phyloP scores from a whole-genome alignment of 2,888 invertebrate genomes.

The Papilio gigon region DNA sequence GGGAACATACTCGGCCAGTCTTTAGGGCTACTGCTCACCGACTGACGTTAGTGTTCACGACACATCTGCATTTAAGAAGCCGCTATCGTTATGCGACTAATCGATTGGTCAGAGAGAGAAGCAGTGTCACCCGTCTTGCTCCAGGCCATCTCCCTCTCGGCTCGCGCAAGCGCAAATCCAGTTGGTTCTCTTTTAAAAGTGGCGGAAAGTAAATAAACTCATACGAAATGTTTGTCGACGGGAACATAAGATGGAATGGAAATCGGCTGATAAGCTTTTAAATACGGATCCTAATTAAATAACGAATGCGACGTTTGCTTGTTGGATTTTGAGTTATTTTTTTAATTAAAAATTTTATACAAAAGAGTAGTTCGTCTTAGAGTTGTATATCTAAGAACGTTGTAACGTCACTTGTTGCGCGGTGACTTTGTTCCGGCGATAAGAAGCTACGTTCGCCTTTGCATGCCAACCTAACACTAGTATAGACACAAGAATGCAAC shows the following conservation, averaged over 20 bases:
- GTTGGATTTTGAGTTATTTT: conserved; percentile 35
- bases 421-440: conserved; percentile 72
- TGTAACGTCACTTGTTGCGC: conserved; percentile 78
- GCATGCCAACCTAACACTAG: conserved; percentile 60
- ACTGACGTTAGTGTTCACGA: conserved; percentile 79
- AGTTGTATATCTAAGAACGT: conserved; percentile 54
- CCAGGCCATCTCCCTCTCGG: conserved; percentile 61
- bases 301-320: conserved; percentile 1
- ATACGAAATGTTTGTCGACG: conserved; percentile 70
- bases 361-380: conserved; percentile 57
- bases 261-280: conserved; percentile 46
- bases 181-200: conserved; percentile 73
- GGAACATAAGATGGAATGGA: conserved; percentile 61
- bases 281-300: conserved; percentile 25
- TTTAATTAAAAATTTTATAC: conserved; percentile 50
- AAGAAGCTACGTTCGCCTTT: conserved; percentile 76
- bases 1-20: conserved; percentile 66
- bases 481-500: conserved; percentile 42
- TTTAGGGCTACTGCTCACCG: conserved; percentile 71
- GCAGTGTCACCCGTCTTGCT: conserved; percentile 70
- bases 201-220: conserved; percentile 80
- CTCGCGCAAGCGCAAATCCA: conserved; percentile 69
- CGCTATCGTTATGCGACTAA: conserved; percentile 83
- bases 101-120: conserved; percentile 81
- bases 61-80: conserved; percentile 83